Evolutionary conservation across 2,113 vertebrate genomes (phyloP).

Genomic region (Oreochromis spilurus): DNA sequence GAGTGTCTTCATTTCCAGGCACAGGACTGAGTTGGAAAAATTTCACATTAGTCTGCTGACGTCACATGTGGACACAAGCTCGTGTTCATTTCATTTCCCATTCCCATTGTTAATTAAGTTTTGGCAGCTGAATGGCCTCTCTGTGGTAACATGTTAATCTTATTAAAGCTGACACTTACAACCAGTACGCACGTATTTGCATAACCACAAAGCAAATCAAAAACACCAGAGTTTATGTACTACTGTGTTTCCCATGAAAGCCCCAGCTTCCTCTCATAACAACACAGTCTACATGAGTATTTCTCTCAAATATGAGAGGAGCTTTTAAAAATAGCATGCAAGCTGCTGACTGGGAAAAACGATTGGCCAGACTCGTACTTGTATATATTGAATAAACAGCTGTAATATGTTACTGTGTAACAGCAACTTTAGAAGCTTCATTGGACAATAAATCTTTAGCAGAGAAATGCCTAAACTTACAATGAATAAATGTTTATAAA

Average conservation of each 20-base stretch:
- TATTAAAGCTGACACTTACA: background rate
- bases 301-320: background rate
- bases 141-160: background rate
- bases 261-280: background rate
- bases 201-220: background rate
- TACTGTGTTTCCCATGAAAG: background rate
- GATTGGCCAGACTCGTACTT: background rate
- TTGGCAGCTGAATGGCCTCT: background rate
- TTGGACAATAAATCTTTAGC: background rate
- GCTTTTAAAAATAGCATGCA: background rate
- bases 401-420: background rate
- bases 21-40: slow-evolving; percentile 9
- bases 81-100: background rate
- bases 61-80: background rate
- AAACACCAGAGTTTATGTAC: background rate
- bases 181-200: background rate
- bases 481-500: background rate
- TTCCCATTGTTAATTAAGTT: background rate
- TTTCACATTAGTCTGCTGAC: background rate
- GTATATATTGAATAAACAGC: background rate
- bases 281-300: background rate
- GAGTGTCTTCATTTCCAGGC: slow-evolving; percentile 19
- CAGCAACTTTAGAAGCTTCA: background rate
- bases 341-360: background rate
- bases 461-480: background rate